phyloP scores from a whole-genome alignment of 2,113 vertebrate species.

The human (Homo sapiens) region DNA sequence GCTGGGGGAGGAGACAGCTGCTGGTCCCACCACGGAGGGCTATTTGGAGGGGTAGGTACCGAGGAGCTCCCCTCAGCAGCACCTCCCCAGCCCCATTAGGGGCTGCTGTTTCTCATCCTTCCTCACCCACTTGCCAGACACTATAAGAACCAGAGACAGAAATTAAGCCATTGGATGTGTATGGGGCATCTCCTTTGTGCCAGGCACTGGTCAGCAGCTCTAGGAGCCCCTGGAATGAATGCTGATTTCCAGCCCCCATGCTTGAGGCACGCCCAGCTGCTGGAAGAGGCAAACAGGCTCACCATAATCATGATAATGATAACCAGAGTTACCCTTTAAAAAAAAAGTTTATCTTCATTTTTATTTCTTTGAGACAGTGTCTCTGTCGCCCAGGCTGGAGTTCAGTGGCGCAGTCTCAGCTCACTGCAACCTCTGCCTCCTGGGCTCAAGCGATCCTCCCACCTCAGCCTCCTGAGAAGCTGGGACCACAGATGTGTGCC shows the following conservation, averaged over 20 bases:
- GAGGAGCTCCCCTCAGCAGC: not conserved
- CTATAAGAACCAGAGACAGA: not conserved
- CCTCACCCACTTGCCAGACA: not conserved
- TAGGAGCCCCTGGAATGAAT: not conserved
- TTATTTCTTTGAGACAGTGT: too few relatives aligned
- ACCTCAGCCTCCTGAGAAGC: too few relatives aligned
- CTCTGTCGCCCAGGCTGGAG: too few relatives aligned
- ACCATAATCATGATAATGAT: not conserved
- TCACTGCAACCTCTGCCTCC: too few relatives aligned
- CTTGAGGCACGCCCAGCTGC: not conserved
- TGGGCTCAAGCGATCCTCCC: too few relatives aligned
- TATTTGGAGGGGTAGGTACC: accelerated
- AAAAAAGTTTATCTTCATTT: too few relatives aligned
- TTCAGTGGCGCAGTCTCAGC: too few relatives aligned
- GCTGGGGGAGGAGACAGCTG: not conserved
- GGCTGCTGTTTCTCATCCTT: not conserved
- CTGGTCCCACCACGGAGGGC: not conserved
- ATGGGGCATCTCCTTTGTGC: not conserved
- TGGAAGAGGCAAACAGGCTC: not conserved
- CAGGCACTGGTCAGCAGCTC: not conserved
- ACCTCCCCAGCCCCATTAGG: not conserved
- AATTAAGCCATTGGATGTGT: not conserved
- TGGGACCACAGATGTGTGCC: too few relatives aligned
- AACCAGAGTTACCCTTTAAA: not conserved
- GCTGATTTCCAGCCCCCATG: not conserved